Evolutionary conservation across 1,140 invertebrate genomes (phyloP), one percentile per base, ranked within the genome.

Genomic region (Macrostomum lignano): DNA sequence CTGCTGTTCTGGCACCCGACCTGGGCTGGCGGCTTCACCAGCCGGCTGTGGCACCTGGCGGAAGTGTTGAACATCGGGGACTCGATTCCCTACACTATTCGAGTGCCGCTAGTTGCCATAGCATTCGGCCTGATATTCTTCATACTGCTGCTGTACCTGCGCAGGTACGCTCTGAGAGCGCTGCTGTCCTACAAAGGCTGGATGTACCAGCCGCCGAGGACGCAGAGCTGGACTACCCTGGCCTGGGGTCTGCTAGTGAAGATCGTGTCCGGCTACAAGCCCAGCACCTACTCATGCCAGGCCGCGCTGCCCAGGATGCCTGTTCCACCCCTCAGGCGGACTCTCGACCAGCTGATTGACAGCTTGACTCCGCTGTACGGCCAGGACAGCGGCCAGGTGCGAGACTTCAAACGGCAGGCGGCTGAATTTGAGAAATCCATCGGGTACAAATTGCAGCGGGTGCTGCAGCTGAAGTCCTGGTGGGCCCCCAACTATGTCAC

Each of bases 391-490:
- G n/a, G n/a, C n/a, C n/a, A n/a, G n/a, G n/a, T n/a, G n/a, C n/a
- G n/a, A n/a, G 31, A 9, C 5, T 36, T 33, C 11, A 31, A 14
- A n/a, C n/a, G n/a, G n/a, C n/a, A n/a, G n/a, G n/a, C 17, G 14
- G 4, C 14, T 14, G 26, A 28, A 28, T 28, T 28, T 9, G 26
- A 28, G 19, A 14, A 17, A 28, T 15, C 63, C 2, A 74, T 93
- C 43, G 84, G 73, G 7, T 67, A 69, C 9, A 86, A 86, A 51
- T 61, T 96, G 3, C 86, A 96, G 48, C 66, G 78, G 46, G 94
- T 94, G 53, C 63, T 98, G 0, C 51, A 72, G 3, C 63, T 98
- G 1, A 98, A 98, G 51, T 86, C 78, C 35, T 93, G 51, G 46
- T 67, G 53, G 51, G 41, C 63, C 72, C 55, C 52, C 11, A 67